Conservation (phyloP, 2,797 vertebrate species). For the Vultur gryphus region DNA sequence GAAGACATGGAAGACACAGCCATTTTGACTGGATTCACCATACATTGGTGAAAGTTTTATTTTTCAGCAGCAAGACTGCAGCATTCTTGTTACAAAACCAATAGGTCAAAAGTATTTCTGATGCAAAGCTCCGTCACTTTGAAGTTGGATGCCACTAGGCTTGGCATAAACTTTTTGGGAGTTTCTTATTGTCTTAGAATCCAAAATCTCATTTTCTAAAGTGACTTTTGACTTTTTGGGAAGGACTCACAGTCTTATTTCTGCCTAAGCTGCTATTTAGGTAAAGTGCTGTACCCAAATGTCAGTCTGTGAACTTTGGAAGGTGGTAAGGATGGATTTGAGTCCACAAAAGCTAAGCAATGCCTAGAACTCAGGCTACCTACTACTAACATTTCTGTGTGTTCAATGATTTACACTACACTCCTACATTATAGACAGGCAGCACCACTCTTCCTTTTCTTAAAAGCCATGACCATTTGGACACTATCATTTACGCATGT, state of each 20-base stretch:
- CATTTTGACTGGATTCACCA: not conserved
- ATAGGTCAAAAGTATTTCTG: not conserved
- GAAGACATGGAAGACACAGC: not conserved
- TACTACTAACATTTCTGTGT: not conserved
- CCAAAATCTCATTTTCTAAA: not conserved
- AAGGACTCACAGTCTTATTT: not conserved
- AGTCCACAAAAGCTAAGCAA: not conserved
- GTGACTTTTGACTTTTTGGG: not conserved
- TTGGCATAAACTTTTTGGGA: not conserved
- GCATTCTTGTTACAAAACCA: not conserved
- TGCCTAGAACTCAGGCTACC: not conserved
- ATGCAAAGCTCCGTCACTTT: not conserved
- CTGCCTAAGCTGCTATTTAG: not conserved
- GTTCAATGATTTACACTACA: not conserved
- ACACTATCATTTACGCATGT: not conserved
- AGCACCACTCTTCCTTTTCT: not conserved
- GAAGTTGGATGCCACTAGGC: not conserved
- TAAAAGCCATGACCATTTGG: not conserved
- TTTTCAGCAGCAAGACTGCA: not conserved
- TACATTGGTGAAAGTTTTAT: not conserved
- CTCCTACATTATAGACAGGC: not conserved
- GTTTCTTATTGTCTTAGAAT: not conserved
- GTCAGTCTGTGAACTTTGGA: not conserved
- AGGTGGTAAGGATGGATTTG: not conserved
- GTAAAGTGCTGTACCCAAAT: not conserved